Percentiles rank a stretch among this genome's conserved stretches.
Conservation (phyloP, 2,797 vertebrate species). For the Enteromius treurensis region DNA sequence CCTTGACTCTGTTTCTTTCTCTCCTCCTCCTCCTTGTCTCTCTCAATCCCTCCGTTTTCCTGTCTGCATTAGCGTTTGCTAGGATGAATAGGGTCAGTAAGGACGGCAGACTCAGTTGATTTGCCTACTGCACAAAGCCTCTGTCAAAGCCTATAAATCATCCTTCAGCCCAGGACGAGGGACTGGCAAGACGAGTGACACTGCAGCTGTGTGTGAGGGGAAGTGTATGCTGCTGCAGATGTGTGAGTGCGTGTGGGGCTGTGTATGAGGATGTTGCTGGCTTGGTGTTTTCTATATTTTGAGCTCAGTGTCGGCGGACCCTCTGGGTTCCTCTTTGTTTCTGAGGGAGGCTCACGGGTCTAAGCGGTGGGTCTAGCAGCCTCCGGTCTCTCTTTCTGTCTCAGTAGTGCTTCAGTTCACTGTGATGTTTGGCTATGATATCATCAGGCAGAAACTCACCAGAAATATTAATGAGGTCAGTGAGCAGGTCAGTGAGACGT, state of each 20-base stretch:
- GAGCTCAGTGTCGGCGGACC: neutral
- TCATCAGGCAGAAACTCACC: slow-evolving; percentile 18
- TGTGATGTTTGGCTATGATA: slow-evolving; percentile 7
- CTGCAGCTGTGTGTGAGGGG: slow-evolving; percentile 39
- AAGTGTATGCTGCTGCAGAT: slow-evolving; percentile 39
- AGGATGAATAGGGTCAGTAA: slow-evolving; percentile 50
- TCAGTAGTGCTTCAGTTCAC: neutral
- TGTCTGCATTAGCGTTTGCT: slow-evolving; percentile 28
- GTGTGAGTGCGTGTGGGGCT: slow-evolving; percentile 2
- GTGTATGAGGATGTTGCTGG: neutral
- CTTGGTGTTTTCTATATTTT: slow-evolving; percentile 1
- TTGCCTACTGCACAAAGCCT: slow-evolving; percentile 54
- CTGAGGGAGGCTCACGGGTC: neutral
- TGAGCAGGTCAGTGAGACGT: slow-evolving; percentile 1
- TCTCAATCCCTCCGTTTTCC: neutral
- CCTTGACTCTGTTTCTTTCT: slow-evolving; percentile 10
- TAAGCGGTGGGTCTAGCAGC: neutral
- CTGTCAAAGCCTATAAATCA: slow-evolving; percentile 56
- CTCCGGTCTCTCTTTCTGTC: neutral
- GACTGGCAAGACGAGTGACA: slow-evolving; percentile 45
- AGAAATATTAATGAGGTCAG: slow-evolving; percentile 31
- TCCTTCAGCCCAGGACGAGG: slow-evolving; percentile 40
- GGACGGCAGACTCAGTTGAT: slow-evolving; percentile 48
- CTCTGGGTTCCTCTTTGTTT: slow-evolving; percentile 28
- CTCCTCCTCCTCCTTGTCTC: slow-evolving; percentile 34